Base-by-base conservation (phyloP, 2,797 vertebrate genomes). In the Tachyglossus aculeatus region DNA sequence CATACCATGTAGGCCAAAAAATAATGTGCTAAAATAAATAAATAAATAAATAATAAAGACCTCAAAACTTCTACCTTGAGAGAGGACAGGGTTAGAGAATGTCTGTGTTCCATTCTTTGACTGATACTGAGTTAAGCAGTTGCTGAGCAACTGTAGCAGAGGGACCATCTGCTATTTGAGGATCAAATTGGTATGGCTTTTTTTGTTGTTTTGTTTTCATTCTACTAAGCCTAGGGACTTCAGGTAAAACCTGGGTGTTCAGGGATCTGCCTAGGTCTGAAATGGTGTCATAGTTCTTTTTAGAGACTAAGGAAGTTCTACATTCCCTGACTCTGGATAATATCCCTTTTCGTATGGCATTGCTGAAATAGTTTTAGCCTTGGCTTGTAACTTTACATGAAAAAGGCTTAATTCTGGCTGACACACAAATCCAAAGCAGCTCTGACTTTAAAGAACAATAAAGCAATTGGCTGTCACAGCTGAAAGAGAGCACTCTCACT, bases 361-460 rank as follows among this genome's bases (percentile, higher is more conserved):
- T 71, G 73, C 66, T 74, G 81, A 37, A 62, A 78, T 78, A 80
- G 48, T 69, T 78, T 29, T 27, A 31, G 60, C 47, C 61, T 44
- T 41, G 74, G 58, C 31, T 66, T 61, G 29, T 24, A 29, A 37
- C 52, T 65, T 48, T 4, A 12, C 38, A 29, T 57, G 45, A 31
- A 67, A 63, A 45, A 71, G 29, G 40, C 43, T 36, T 9, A 10
- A 18, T 44, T 65, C 77, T 51, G 53, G 45, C 53, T 56, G 47
- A 5, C 29, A 31, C 57, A 31, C 34, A 63, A 56, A 71, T 54
- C 67, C 48, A 24, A 16, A 31, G 15, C 19, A 31, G 52, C 11
- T 55, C 38, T 52, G 58, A 34, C 16, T 44, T 50, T 41, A 11
- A 5, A 73, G 69, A 71, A 75, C 64, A 72, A 51, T 24, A 55